Evolutionary conservation across 1,140 invertebrate genomes (phyloP).

Genomic region (Brachystomella parvula): DNA sequence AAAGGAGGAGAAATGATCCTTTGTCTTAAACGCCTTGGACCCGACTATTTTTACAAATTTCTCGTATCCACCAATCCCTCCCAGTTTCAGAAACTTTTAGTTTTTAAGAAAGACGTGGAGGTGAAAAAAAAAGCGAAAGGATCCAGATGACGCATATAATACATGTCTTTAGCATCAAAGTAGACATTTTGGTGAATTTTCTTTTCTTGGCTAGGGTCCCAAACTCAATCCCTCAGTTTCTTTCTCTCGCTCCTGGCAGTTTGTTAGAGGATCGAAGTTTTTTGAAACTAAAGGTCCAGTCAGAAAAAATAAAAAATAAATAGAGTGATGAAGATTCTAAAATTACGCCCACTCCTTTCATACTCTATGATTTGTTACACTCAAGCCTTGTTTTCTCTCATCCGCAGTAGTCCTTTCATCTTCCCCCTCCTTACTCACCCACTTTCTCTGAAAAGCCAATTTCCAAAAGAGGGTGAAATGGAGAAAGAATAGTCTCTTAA

Average conservation of each 20-base stretch:
- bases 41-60: constrained; percentile 19
- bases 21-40: not conserved
- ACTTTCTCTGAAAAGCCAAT: constrained; percentile 19
- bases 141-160: not conserved
- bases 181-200: not conserved
- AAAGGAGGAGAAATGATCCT: not conserved
- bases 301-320: constrained; percentile 8
- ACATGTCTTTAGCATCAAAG: not conserved
- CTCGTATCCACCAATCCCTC: not conserved
- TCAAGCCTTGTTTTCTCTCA: constrained; percentile 10
- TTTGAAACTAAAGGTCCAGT: not conserved
- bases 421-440: constrained; percentile 1
- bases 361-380: constrained; percentile 22
- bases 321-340: constrained; percentile 19
- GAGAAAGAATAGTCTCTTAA: not conserved
- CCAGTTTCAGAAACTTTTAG: not conserved
- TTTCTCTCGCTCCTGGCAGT: constrained; percentile 8
- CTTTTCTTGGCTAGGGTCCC: constrained; percentile 1
- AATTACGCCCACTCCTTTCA: constrained; percentile 9
- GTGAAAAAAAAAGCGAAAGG: not conserved
- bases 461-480: constrained; percentile 14
- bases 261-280: too few species aligned
- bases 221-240: not conserved
- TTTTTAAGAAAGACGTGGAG: not conserved
- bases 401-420: not conserved